These are phyloP conservation scores for Actinernus sp. DNA, from an alignment of 92 coral and sea anemone genomes.

Conservation along the genomic window DNA sequence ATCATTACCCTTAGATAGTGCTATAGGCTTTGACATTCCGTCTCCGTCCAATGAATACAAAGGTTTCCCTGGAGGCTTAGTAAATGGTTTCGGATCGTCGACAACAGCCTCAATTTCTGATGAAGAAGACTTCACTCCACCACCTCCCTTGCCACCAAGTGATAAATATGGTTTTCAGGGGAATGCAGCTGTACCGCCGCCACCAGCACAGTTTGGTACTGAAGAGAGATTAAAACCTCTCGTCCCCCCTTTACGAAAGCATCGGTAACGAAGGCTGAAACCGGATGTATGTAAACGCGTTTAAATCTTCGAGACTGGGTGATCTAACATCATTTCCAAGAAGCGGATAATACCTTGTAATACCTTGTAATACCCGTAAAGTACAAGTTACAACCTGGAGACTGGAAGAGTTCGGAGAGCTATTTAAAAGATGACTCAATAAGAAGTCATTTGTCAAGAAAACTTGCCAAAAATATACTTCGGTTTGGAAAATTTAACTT, in stretches of 20 bases:
- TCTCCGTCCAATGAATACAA: slow-evolving; percentile 25
- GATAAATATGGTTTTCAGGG: slow-evolving; percentile 34
- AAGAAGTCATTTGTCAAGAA: no score
- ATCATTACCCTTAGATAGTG: slow-evolving; percentile 32
- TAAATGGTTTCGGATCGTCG: slow-evolving; percentile 21
- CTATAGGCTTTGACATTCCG: slow-evolving; percentile 29
- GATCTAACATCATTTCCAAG: no score
- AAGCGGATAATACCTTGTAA: no score
- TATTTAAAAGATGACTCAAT: no score
- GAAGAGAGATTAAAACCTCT: slow-evolving; percentile 49
- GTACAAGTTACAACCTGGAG: no score
- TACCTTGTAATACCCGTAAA: no score
- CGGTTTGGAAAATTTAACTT: no score
- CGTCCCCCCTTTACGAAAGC: slow-evolving; percentile 73
- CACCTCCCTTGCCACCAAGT: slow-evolving; percentile 70
- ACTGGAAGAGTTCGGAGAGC: no score
- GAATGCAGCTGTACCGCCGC: slow-evolving; percentile 25
- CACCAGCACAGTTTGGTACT: slow-evolving; percentile 25
- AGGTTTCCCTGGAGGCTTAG: slow-evolving; percentile 10
- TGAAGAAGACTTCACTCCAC: slow-evolving; percentile 51
- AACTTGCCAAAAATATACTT: no score
- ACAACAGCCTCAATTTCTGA: slow-evolving; percentile 25
- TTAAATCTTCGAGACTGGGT: no score
- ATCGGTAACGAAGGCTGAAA: slow-evolving; percentile 56
- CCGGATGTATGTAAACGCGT: no score